These are phyloP conservation scores for Therioaphis trifolii DNA, from an alignment of 2,888 invertebrate species.

Conservation along the genomic window DNA sequence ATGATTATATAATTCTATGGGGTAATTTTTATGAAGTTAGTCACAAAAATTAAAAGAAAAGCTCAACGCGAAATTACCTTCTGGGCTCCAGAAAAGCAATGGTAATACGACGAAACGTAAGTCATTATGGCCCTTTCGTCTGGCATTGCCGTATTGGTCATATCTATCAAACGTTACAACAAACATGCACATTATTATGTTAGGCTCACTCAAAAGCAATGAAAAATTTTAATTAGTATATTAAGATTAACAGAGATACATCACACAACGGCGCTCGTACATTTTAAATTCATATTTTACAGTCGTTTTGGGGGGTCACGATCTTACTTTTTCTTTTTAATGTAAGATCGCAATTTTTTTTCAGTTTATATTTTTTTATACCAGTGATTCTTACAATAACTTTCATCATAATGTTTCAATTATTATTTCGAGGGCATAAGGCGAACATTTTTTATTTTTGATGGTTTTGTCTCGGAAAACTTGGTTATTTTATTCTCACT, in stretches of 20 bases:
- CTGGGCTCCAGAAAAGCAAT: conserved; percentile 99
- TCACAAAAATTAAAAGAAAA: conserved; percentile 26
- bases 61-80: conserved; percentile 79
- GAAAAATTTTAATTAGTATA: conserved; percentile 66
- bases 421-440: too few relatives aligned
- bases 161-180: conserved; percentile 75
- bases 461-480: too few relatives aligned
- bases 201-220: conserved; percentile 65
- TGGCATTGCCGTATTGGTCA: conserved; percentile 98
- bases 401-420: too few relatives aligned
- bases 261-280: conserved; percentile 56
- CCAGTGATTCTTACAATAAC: too few relatives aligned
- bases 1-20: neutral
- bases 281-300: neutral
- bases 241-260: conserved; percentile 33
- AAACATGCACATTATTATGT: conserved; percentile 63
- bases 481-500: too few relatives aligned
- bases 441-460: neutral
- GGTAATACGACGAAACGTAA: conserved; percentile 99
- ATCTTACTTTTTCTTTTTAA: too few relatives aligned
- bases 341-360: too few relatives aligned
- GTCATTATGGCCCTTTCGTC: conserved; percentile 99
- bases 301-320: too few relatives aligned
- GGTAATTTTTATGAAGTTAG: neutral
- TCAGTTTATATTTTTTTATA: too few relatives aligned